phyloP scores from a whole-genome alignment of 2,888 invertebrate genomes.

The Hedychridium roseum region DNA sequence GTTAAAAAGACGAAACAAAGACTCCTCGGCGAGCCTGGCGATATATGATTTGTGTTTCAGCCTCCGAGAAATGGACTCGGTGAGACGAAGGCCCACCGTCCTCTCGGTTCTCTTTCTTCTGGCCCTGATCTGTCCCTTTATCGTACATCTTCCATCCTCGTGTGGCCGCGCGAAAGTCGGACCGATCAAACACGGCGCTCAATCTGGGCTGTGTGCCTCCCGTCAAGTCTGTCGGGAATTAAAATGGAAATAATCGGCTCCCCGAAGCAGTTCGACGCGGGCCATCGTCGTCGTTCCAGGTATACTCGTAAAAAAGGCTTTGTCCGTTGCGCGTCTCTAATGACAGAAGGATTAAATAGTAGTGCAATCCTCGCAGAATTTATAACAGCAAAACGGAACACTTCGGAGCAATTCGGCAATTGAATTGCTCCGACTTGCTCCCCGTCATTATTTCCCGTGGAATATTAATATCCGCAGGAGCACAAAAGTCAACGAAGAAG shows the following conservation, averaged over 20 bases:
- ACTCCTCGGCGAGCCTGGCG: constrained; percentile 15
- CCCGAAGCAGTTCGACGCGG: constrained; percentile 40
- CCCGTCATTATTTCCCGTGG: too few species aligned
- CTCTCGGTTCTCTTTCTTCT: too few species aligned
- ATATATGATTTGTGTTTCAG: constrained; percentile 59
- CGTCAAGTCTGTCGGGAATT: constrained; percentile 54
- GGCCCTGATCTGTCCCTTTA: too few species aligned
- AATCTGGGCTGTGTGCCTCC: constrained; percentile 49
- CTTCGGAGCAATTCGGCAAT: not conserved
- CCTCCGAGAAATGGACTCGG: constrained; percentile 45
- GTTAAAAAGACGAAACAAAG: constrained; percentile 17
- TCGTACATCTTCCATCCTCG: too few species aligned
- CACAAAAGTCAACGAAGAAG: too few species aligned
- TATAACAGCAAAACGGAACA: not conserved
- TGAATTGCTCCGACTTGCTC: too few species aligned
- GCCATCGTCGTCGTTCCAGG: constrained; percentile 52
- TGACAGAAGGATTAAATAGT: not conserved
- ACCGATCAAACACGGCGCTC: constrained; percentile 56
- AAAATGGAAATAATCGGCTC: constrained; percentile 60
- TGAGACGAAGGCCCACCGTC: too few species aligned
- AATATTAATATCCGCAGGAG: too few species aligned
- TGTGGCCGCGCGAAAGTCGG: constrained; percentile 48
- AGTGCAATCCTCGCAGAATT: not conserved
- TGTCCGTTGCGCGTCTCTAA: too few species aligned
- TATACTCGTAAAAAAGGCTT: constrained; percentile 54